A percentile compares a stretch with the other conserved stretches of the same genome.
Evolutionary conservation across 2,888 invertebrate species (phyloP).

Genomic region (Caenorhabditis auriculariae): DNA sequence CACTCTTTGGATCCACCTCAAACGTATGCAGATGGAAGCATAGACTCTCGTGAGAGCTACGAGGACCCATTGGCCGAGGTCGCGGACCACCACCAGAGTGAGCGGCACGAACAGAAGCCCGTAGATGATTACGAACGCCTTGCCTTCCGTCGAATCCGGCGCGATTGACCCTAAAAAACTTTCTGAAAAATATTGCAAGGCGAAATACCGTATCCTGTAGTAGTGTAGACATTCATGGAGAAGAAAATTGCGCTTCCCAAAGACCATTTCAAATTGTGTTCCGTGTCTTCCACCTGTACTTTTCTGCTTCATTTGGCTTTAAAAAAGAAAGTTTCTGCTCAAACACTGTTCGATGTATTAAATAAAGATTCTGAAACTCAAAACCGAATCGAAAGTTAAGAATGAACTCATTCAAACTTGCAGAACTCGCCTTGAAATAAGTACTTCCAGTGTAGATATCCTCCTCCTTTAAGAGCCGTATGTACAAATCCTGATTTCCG

Average conservation of each 20-base stretch:
- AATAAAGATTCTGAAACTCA: too few species aligned
- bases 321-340: too few species aligned
- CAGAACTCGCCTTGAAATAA: constrained; percentile 42
- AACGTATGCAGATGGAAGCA: constrained; percentile 24
- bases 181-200: too few species aligned
- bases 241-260: constrained; percentile 41
- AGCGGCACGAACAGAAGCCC: constrained; percentile 39
- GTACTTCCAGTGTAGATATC: constrained; percentile 38
- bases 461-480: constrained; percentile 34
- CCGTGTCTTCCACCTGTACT: constrained; percentile 9
- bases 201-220: constrained; percentile 48
- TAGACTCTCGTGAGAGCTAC: constrained; percentile 44
- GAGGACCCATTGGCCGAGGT: constrained; percentile 42
- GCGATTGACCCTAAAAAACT: constrained; percentile 34
- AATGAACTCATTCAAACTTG: too few species aligned
- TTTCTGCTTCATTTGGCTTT: too few species aligned
- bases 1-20: too few species aligned
- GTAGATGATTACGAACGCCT: constrained; percentile 33
- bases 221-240: constrained; percentile 44
- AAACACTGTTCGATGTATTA: too few species aligned
- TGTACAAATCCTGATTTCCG: constrained; percentile 40
- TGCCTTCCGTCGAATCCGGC: constrained; percentile 30
- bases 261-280: constrained; percentile 38
- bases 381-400: too few species aligned
- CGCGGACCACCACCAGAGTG: constrained; percentile 42